Base-by-base conservation (phyloP, 2,888 invertebrate genomes). In the Xestia ashworthii region DNA sequence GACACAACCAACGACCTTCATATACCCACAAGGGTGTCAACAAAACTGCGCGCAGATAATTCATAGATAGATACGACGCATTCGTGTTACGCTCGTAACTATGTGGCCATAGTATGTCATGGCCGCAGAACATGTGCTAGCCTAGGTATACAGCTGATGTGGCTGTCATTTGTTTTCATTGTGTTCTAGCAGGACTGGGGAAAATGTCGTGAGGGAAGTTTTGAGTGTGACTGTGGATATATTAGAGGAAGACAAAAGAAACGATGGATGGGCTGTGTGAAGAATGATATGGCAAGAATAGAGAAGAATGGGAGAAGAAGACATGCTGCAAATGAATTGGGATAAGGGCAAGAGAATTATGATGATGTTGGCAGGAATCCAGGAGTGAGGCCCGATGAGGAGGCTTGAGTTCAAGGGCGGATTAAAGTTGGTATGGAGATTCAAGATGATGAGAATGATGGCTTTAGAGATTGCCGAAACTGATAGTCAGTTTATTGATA, bases 71-170 rank as follows among this genome's bases (percentile, higher is more conserved):
- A 85, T 87, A 87, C 60, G 74, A 68, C 73, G 76, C 80, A 78
- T 69, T 80, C 81, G 72, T 69, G 80, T 22, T 25, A 64, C 38
- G 76, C 55, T 76, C 81, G 81, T 81, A 76, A 64, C 77, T 71
- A 73, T 67, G 58, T 41, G 38, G 0, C 46, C 6, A 14, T 74
- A 81, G 84, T 89, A 81, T 89, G 89, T 89, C 89, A 89, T 67
- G 89, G 89, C 32, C 89, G 32, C 12, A 2, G 41, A 22, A 50
- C 78, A 80, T 81, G 80, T 86, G 83, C 86, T 66, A 60, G 16
- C 2, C 75, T 69, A 67, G 38, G 41, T 65, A 74, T 74, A 78
- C 86, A 83, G 86, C 86, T 85, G 85, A 83, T 77, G 55, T 41
- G n/a, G 50, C 68, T 65, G 25, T n/a, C 58, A 64, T 44, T 75